Base-by-base conservation (phyloP, 2,888 invertebrate species). In the Sesia bembeciformis region DNA sequence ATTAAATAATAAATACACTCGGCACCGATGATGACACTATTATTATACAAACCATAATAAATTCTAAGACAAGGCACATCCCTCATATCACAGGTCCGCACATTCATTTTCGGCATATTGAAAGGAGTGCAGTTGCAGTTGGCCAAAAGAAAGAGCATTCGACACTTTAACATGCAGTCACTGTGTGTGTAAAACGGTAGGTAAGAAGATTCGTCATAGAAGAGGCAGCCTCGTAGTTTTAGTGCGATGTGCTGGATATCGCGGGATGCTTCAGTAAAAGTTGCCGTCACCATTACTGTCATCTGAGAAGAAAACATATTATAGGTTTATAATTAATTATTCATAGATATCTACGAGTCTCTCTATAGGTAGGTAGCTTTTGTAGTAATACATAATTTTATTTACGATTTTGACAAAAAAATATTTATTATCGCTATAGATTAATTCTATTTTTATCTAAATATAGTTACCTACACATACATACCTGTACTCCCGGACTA, bases 41-140 rank as follows among this genome's bases (percentile, higher is more conserved):
- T 23, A 23, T 23, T 23, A 43, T 43, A 46, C 78, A 73, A 65
- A 91, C 91, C 78, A 63, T 78, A 78, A 67, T 84, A 89, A 49
- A 66, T 75, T 58, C 76, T 76, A 42, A 92, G 70, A 61, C 92
- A 92, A 3, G 68, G 62, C 8, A 91, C 75, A 62, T 92, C 91
- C 40, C 76, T 72, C 68, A 92, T 71, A 54, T 90, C 84, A 60
- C 92, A 92, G 0, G 83, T 83, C 57, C 77, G 79, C 3, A 76
- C 70, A 23, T 77, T 68, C 64, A 82, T 71, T 59, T 81, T 81
- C 4, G 86, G 90, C 78, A 91, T 90, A 62, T 89, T 91, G 58
- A 91, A 92, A 0, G 92, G 91, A 3, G 91, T 84, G 60, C 92
- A 92, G 43, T 89, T 84, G 60, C 92, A 92, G 4, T 84, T 80